Evolutionary conservation across 2,113 vertebrate species (phyloP), one percentile per base, ranked within the genome.

Genomic region (Eublepharis macularius): DNA sequence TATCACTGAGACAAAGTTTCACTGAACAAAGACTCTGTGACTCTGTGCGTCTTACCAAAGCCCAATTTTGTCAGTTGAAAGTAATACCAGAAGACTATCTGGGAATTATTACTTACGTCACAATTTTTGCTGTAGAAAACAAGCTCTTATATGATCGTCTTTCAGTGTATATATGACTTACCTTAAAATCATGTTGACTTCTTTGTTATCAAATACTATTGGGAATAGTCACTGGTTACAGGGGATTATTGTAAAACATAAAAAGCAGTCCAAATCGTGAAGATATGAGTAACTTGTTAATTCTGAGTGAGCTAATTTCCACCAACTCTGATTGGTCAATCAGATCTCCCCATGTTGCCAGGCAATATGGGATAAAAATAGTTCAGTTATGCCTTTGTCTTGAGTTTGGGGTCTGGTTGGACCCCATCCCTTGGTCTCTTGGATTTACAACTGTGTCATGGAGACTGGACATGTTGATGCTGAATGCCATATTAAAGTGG

Each of bases 91-190:
- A 6, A 80, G 11, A 86, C 13, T n/a, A 81, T 51, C 14, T 0
- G 65, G 57, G 34, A 85, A 85, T 6, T 19, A 12, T 63, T 90
- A 13, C 17, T n/a, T 78, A 45, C 21, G 49, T 11, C 36, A 29
- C 24, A 43, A 43, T 39, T 43, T 79, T 51, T 86, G 6, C 69
- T 82, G 13, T 36, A 83, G 76, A 39, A 80, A 85, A 85, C 82
- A 0, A 0, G 17, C 26, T 76, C 24, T 47, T 65, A 0, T 4
- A 16, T 26, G 32, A 3, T 8, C 34, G 19, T 39, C 68, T 39
- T 36, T 16, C 14, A 69, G 68, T 69, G 68, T 69, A 17, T 36
- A 6, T 34, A 69, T 36, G 60, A 6, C 77, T 32, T 80, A 29
- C 13, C 14, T 65, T 65, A 45, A 80, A 43, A 65, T 41, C 5